Percentiles rank a stretch among this genome's conserved stretches.
These are phyloP conservation scores for Rhopalosiphum maidis DNA, from an alignment of 1,140 invertebrate species.

Conservation along the genomic window DNA sequence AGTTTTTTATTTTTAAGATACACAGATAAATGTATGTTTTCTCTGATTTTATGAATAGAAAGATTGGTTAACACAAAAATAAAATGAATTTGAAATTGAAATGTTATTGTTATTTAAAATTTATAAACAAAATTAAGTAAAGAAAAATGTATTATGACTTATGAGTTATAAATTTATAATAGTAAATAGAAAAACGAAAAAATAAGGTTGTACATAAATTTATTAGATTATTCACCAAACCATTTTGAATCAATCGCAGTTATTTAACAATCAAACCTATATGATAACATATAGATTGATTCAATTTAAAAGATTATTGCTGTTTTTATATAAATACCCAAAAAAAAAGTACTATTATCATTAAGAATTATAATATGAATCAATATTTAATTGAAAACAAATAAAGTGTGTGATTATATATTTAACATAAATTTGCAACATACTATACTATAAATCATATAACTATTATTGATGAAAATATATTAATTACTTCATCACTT, in stretches of 20 bases:
- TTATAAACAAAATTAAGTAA: neutral
- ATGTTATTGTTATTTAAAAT: neutral
- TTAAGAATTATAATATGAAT: neutral
- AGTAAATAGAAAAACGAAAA: neutral
- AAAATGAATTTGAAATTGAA: too few species aligned
- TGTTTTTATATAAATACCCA: neutral
- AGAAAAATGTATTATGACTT: neutral
- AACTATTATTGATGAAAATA: neutral
- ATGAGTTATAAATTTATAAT: neutral
- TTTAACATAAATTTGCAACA: neutral
- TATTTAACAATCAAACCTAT: neutral
- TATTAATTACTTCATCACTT: slow-evolving; percentile 81
- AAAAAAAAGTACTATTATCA: neutral
- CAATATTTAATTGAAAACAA: neutral
- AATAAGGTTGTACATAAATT: neutral
- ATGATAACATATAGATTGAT: neutral
- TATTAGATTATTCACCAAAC: neutral
- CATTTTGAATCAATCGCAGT: neutral
- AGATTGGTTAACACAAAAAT: too few species aligned
- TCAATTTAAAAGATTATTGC: neutral
- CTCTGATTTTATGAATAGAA: too few species aligned
- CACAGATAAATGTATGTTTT: too few species aligned
- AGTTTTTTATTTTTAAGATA: too few species aligned
- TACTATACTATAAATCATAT: neutral
- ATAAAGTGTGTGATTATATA: neutral